Percentiles rank a stretch among this genome's conserved stretches.
phyloP scores from a whole-genome alignment of 2,888 invertebrate genomes.

The Tetranychus truncatus region DNA sequence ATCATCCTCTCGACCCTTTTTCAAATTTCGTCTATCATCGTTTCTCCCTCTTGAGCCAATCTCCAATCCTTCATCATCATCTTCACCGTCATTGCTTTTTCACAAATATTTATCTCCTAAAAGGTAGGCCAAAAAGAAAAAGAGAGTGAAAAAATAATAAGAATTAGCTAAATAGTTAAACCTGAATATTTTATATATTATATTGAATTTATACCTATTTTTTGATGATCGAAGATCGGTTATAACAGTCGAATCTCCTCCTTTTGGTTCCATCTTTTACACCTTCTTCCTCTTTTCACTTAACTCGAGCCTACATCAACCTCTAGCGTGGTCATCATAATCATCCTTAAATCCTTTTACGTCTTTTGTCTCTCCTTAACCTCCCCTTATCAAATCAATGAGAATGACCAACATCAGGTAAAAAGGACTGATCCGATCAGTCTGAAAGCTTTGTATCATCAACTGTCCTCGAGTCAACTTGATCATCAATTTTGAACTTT shows the following conservation, averaged over 20 bases:
- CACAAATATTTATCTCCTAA: background rate
- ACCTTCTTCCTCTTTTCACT: background rate
- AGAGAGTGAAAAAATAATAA: background rate
- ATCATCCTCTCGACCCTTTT: background rate
- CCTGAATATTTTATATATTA: background rate
- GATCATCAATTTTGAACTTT: background rate
- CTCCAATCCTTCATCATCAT: background rate
- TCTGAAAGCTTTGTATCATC: background rate
- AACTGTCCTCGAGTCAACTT: background rate
- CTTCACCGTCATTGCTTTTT: background rate
- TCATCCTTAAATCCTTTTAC: background rate
- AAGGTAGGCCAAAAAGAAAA: background rate
- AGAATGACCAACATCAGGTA: background rate
- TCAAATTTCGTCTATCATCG: background rate
- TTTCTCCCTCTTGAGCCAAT: background rate
- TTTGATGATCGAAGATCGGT: background rate
- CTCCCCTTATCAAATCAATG: background rate
- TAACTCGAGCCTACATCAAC: background rate
- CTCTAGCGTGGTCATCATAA: background rate
- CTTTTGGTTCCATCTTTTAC: background rate
- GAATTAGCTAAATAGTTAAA: background rate
- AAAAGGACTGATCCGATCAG: background rate
- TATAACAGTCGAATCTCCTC: background rate
- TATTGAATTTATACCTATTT: background rate
- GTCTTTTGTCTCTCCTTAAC: background rate